Percentiles rank a stretch among this genome's conserved stretches.
phyloP scores from a whole-genome alignment of 1,140 invertebrate genomes.

The Dysdera silvatica region DNA sequence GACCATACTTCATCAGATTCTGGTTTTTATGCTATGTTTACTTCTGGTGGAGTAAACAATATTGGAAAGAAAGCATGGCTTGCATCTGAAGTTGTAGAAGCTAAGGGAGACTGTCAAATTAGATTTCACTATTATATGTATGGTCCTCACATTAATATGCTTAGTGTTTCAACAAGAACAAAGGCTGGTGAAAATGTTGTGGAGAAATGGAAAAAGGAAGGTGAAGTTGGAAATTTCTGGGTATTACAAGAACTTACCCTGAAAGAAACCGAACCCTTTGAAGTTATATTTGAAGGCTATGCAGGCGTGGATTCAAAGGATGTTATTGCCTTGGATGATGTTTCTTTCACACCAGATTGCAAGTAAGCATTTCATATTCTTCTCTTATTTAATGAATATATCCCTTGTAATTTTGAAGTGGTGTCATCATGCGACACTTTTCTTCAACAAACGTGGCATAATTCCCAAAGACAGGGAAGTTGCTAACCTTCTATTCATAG shows the following conservation, averaged over 20 bases:
- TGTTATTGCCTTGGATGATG: constrained; percentile 35
- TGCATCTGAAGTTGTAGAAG: constrained; percentile 15
- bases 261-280: constrained; percentile 8
- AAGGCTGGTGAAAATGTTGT: neutral
- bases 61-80: constrained; percentile 26
- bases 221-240: constrained; percentile 27
- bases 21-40: constrained; percentile 26
- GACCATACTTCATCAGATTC: constrained; percentile 26
- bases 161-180: constrained; percentile 36
- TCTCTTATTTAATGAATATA: too few species aligned
- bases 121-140: constrained; percentile 44
- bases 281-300: constrained; percentile 31
- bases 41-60: neutral
- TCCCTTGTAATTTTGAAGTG: too few species aligned
- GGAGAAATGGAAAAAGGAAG: neutral
- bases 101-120: constrained; percentile 16
- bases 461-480: too few species aligned
- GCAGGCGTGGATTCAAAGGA: constrained; percentile 9
- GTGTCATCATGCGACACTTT: too few species aligned
- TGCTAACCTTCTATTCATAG: too few species aligned
- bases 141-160: constrained; percentile 35
- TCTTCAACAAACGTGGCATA: too few species aligned
- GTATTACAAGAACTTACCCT: constrained; percentile 5
- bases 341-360: constrained; percentile 29
- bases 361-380: too few species aligned